Evolutionary conservation across 2,888 invertebrate genomes (phyloP).

Genomic region (Scaptomyza reducta): DNA sequence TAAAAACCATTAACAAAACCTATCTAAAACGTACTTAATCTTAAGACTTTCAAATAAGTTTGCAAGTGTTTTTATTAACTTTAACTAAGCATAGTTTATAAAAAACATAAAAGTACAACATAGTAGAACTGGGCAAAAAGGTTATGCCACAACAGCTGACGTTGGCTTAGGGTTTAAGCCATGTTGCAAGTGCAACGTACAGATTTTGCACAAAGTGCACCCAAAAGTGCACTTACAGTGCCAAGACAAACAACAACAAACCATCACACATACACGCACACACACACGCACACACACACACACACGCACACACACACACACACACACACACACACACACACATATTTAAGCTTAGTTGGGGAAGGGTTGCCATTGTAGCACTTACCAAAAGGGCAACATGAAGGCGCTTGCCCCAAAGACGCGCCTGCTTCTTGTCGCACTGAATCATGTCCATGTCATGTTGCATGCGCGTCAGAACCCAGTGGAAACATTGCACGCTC

Average conservation of each 20-base stretch:
- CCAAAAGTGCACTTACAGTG: conserved; percentile 73
- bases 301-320: conserved; percentile 19
- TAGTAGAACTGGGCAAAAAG: conserved; percentile 10
- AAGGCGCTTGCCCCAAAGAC: conserved; percentile 92
- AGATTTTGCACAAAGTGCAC: conserved; percentile 58
- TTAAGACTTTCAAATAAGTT: too few relatives aligned
- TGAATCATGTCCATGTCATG: conserved; percentile 95
- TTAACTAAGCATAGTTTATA: background rate
- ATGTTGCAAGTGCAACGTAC: conserved; percentile 52
- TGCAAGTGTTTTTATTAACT: background rate
- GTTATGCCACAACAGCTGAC: conserved; percentile 19
- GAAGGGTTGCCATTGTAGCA: conserved; percentile 28
- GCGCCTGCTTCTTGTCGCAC: conserved; percentile 93
- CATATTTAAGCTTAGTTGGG: conserved; percentile 37
- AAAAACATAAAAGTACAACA: background rate
- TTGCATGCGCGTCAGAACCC: conserved; percentile 88
- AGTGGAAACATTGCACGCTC: conserved; percentile 95
- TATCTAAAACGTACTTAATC: background rate
- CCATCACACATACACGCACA: conserved; percentile 21
- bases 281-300: conserved; percentile 14
- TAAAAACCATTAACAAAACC: background rate
- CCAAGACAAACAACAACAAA: conserved; percentile 67
- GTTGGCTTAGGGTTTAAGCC: conserved; percentile 48
- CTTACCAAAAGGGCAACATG: conserved; percentile 90
- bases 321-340: conserved; percentile 16